Percentiles rank a stretch among this genome's conserved stretches.
phyloP scores from a whole-genome alignment of 2,797 vertebrate species.

The Babyrousa celebensis region DNA sequence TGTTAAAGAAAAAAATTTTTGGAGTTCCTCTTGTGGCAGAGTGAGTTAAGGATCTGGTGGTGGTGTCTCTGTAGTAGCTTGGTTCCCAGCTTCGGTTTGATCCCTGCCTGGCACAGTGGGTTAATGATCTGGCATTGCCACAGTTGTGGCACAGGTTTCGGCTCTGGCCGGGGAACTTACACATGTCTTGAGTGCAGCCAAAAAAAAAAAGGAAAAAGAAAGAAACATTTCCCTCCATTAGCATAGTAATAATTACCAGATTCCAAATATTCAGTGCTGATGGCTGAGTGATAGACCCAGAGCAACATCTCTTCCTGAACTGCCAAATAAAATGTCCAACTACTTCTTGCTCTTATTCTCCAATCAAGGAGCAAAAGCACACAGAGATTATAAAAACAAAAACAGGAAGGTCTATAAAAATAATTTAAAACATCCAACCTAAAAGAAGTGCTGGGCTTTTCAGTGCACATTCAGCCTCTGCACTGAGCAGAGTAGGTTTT shows the following conservation, averaged over 20 bases:
- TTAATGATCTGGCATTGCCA: too few species aligned
- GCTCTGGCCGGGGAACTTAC: too few species aligned
- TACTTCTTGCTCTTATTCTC: background rate
- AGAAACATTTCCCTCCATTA: background rate
- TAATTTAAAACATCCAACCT: background rate
- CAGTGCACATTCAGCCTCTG: background rate
- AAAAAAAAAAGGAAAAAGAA: too few species aligned
- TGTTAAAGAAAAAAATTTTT: background rate
- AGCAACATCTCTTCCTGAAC: background rate
- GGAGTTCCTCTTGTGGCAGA: too few species aligned
- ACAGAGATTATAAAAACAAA: background rate
- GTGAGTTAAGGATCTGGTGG: too few species aligned
- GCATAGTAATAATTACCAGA: background rate
- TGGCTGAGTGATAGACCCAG: background rate
- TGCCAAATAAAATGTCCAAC: conserved; percentile 1
- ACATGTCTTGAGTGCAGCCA: too few species aligned
- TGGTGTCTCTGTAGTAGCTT: too few species aligned
- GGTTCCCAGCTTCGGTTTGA: too few species aligned
- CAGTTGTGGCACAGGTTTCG: too few species aligned
- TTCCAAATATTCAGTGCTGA: conserved; percentile 11
- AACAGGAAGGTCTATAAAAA: conserved; percentile 23
- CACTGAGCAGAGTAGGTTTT: background rate
- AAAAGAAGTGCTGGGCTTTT: background rate
- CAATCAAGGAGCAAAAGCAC: conserved; percentile 28
- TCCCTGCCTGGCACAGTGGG: too few species aligned